phyloP scores from a whole-genome alignment of 2,113 vertebrate genomes.

The Eubucco bourcierii region DNA sequence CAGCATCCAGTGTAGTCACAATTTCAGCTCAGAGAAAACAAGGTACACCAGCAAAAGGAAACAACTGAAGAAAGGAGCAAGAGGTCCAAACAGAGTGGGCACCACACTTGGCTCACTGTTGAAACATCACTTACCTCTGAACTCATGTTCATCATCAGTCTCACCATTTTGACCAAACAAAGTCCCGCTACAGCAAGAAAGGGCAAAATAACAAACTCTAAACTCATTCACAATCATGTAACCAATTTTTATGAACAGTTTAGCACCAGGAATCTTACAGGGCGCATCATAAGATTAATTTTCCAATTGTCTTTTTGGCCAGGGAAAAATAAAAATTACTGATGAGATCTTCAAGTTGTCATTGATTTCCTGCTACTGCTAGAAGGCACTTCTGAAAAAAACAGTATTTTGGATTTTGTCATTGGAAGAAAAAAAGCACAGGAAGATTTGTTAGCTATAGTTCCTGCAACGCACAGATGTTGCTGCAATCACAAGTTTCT shows the following conservation, averaged over 20 bases:
- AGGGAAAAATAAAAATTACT: not conserved
- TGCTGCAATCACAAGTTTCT: not conserved
- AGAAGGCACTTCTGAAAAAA: not conserved
- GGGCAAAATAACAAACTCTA: not conserved
- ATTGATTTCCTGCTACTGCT: not conserved
- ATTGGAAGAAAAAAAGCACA: not conserved
- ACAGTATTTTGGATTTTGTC: not conserved
- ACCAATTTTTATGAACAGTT: not conserved
- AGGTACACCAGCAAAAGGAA: not conserved
- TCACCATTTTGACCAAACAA: not conserved
- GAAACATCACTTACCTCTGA: not conserved
- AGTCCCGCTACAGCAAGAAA: not conserved
- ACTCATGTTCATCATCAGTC: not conserved
- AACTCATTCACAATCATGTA: not conserved
- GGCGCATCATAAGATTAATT: not conserved
- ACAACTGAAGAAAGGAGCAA: not conserved
- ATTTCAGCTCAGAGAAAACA: not conserved
- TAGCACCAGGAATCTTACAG: not conserved
- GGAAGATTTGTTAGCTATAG: not conserved
- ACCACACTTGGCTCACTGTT: fast-evolving
- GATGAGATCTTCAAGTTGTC: not conserved
- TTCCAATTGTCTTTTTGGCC: not conserved
- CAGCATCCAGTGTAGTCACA: not conserved
- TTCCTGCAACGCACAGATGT: not conserved
- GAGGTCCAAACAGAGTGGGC: not conserved